A percentile compares a stretch with the other conserved stretches of the same genome.
Conservation (phyloP, 2,888 invertebrate species). For the Athrips mouffetella region DNA sequence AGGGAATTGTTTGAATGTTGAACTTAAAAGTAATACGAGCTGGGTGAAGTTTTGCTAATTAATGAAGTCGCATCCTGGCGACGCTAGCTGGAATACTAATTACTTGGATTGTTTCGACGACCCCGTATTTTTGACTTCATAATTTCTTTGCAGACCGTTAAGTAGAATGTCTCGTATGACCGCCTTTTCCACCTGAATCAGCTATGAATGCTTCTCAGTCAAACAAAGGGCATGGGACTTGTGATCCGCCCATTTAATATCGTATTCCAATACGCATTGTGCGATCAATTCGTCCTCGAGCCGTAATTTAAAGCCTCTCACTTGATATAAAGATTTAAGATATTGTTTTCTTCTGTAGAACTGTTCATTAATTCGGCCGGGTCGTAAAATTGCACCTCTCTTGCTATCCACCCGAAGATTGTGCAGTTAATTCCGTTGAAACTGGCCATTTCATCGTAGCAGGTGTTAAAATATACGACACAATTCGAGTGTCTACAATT, state of each 20-base stretch:
- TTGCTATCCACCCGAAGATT: conserved; percentile 42
- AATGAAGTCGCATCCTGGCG: conserved; percentile 53
- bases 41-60: conserved; percentile 58
- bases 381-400: conserved; percentile 42
- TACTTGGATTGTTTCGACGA: conserved; percentile 41
- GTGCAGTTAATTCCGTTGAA: conserved; percentile 48
- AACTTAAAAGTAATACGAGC: conserved; percentile 44
- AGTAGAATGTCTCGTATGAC: no score
- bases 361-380: conserved; percentile 46
- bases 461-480: conserved; percentile 53
- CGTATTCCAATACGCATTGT: conserved; percentile 14
- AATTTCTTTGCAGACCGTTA: no score
- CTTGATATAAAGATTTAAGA: conserved; percentile 22
- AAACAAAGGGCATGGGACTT: conserved; percentile 2
- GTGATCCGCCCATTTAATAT: conserved; percentile 4
- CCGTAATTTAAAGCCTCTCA: conserved; percentile 27
- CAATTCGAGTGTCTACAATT: conserved; percentile 47
- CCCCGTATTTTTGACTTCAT: conserved; percentile 19
- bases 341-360: conserved; percentile 38
- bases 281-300: conserved; percentile 25
- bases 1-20: conserved; percentile 50
- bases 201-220: not conserved
- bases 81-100: conserved; percentile 57
- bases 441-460: conserved; percentile 39
- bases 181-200: not conserved